Evolutionary conservation across 2,113 vertebrate genomes (phyloP).

Genomic region (Macaca nemestrina): DNA sequence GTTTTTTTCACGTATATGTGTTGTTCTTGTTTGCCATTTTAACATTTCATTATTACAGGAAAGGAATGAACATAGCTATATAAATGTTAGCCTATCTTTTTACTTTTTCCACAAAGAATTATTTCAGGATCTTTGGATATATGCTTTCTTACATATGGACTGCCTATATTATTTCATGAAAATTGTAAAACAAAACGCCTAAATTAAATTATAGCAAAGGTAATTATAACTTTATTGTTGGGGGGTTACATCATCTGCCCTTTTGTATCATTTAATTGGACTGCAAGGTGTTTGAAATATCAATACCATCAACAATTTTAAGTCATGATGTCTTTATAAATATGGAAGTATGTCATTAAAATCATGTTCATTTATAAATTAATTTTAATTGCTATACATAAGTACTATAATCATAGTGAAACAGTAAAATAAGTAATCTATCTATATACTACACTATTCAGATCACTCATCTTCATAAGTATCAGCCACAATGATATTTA

Average conservation of each 20-base stretch:
- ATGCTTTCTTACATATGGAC: not conserved
- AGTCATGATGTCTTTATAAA: slow-evolving; percentile 1
- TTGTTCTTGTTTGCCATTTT: slow-evolving; percentile 24
- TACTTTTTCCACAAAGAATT: not conserved
- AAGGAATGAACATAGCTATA: slow-evolving; percentile 3
- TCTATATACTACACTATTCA: slow-evolving; percentile 32
- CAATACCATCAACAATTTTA: not conserved
- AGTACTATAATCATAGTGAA: slow-evolving; percentile 15
- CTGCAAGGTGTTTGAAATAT: slow-evolving; percentile 7
- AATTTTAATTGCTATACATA: slow-evolving; percentile 28
- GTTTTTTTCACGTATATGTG: slow-evolving; percentile 25
- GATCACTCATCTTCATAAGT: not conserved
- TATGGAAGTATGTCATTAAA: slow-evolving; percentile 3
- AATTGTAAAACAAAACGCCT: not conserved
- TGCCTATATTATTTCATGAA: not conserved
- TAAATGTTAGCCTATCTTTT: slow-evolving; percentile 20
- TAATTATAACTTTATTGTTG: not conserved
- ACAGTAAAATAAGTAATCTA: not conserved
- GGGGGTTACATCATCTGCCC: not conserved
- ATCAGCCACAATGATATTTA: slow-evolving; percentile 36
- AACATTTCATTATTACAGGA: slow-evolving; percentile 27
- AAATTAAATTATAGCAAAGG: not conserved
- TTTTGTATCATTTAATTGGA: not conserved
- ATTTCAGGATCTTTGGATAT: slow-evolving; percentile 20
- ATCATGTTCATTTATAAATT: not conserved